Evolutionary conservation across 2,888 invertebrate genomes (phyloP), one percentile per base, ranked within the genome.

Genomic region (Pachydiplax longipennis): DNA sequence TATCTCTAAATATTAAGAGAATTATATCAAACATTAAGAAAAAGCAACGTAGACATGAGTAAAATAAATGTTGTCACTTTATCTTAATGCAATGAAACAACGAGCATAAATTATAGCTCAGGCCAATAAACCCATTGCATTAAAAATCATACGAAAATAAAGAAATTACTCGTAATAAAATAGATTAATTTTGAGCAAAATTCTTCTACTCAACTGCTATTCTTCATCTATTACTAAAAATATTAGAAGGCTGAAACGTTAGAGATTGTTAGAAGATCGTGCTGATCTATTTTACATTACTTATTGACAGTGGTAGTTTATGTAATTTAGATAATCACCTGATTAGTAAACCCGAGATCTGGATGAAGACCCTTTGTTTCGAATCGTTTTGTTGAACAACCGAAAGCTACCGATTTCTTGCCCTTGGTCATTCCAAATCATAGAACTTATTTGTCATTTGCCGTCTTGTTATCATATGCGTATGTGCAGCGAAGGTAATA

Each of bases 321-420:
- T 31, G 22, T 83, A 1, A 25, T 6, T 18, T 1, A 15, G n/a
- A 35, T 31, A 83, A 15, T 22, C 35, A 83, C 83, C 83, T 58
- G 35, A 58, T 58, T 53, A 35, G 58, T 5, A 22, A 83, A 61
- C 4, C 83, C 83, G 31, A 83, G 35, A 61, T 83, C 58, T 15
- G 83, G 83, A 8, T 83, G 83, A 35, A 83, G 83, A 15, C 83
- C 83, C 35, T 83, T 83, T 3, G 35, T 83, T 15, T 83, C 35
- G 18, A 83, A 83, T 35, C 83, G 25, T 4, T 58, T 58, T 35
- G 35, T 6, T 31, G 31, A 35, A 61, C 58, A 58, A 1, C 83
- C 83, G 22, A 83, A 83, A 58, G 58, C 83, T 31, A 58, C 22
- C 10, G 31, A 15, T 35, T 35, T 35, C 31, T 18, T 58, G 22